Evolutionary conservation across 2,113 vertebrate species (phyloP).

Genomic region (Rhinogobius similis): DNA sequence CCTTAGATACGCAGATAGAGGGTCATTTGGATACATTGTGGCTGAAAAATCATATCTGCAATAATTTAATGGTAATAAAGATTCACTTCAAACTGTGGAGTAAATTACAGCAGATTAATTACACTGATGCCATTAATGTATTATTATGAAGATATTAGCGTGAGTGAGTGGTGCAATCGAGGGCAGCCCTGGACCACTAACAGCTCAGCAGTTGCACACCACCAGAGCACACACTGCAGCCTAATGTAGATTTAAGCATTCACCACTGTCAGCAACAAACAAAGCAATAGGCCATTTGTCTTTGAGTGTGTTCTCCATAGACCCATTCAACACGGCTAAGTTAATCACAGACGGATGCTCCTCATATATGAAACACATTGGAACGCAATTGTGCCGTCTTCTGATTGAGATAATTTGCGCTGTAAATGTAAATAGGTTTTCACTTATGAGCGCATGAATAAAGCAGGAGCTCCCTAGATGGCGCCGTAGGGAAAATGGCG

Average conservation of each 20-base stretch:
- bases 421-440: conserved; percentile 47
- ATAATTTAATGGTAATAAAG: conserved; percentile 49
- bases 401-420: conserved; percentile 44
- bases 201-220: conserved; percentile 46
- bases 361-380: conserved; percentile 58
- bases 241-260: conserved; percentile 66
- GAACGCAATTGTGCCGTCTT: conserved; percentile 51
- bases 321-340: conserved; percentile 49
- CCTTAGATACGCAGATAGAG: neutral
- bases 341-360: conserved; percentile 60
- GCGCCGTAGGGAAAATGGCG: conserved; percentile 37
- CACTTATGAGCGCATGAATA: conserved; percentile 41
- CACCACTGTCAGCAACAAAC: conserved; percentile 46
- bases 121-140: conserved; percentile 40
- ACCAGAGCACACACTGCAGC: conserved; percentile 28
- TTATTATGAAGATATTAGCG: conserved; percentile 35
- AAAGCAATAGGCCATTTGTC: conserved; percentile 51
- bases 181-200: conserved; percentile 35
- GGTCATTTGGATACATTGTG: conserved; percentile 5
- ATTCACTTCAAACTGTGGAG: conserved; percentile 24
- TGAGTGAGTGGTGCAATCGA: conserved; percentile 35
- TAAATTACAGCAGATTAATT: conserved; percentile 49
- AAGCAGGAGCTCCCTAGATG: conserved; percentile 30
- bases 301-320: conserved; percentile 49
- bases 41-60: conserved; percentile 25